Base-by-base conservation (phyloP, 2,797 vertebrate species). In the Brachymystax lenok region DNA sequence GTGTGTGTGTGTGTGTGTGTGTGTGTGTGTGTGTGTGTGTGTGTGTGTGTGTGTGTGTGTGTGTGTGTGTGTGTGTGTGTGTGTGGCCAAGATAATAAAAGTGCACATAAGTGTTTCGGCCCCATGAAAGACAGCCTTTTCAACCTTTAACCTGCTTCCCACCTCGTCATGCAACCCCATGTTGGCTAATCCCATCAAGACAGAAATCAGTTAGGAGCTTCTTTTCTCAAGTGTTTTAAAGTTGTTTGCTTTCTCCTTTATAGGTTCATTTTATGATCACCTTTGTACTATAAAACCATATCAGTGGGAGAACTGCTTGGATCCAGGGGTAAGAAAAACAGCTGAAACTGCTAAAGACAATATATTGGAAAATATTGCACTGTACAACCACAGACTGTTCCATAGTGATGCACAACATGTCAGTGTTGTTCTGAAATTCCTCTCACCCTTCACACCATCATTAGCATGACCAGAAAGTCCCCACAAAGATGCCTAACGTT, bases 91-190 rank as follows among this genome's bases (percentile, higher is more conserved):
- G 14, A 24, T 54, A 40, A 27, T 70, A 69, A 33, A 75, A 71
- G n/a, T 56, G 40, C 68, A 61, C 74, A 56, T 73, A 92, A 87
- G 75, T 67, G 80, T 73, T 1, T 89, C 82, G 81, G 91, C 80
- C 59, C 83, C 86, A 92, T 92, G 88, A 92, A 93, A 93, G 88
- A 85, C 82, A 54, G 52, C 56, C 52, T 51, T 76, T 80, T 82
- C 86, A 76, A 92, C 91, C 91, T 93, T 94, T 93, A 82, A 82
- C 87, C 90, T 82, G 79, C 75, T 88, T 79, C 82, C 86, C 80
- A 83, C 77, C 87, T 85, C 83, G 84, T 89, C 88, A 87, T 77
- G 74, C 88, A 82, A 70, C 87, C 83, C 74, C 79, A 87, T 73
- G 75, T 90, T 87, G 87, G 81, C 77, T 73, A 76, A 83, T 30